A percentile compares a stretch with the other conserved stretches of the same genome.
These are phyloP conservation scores for Phaenicophaeus curvirostris DNA, from an alignment of 2,797 vertebrate species.

Conservation along the genomic window DNA sequence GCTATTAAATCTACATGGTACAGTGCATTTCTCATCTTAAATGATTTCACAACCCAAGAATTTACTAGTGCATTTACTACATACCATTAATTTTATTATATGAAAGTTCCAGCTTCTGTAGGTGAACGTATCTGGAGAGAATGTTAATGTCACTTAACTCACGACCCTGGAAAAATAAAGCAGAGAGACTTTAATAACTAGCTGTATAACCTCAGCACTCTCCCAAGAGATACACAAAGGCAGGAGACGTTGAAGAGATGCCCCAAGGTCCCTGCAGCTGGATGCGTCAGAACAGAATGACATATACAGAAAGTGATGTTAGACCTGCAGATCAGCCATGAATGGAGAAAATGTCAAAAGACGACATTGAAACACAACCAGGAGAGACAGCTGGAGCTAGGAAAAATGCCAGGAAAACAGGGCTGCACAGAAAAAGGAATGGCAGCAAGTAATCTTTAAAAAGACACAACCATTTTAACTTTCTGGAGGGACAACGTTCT, in stretches of 20 bases:
- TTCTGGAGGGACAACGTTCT: background rate
- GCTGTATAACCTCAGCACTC: background rate
- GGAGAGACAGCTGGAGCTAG: background rate
- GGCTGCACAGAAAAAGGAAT: background rate
- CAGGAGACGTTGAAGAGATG: background rate
- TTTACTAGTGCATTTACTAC: slow-evolving; percentile 7
- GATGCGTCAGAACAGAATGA: background rate
- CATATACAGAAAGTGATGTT: background rate
- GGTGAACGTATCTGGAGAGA: slow-evolving; percentile 84
- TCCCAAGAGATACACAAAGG: background rate
- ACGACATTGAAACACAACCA: background rate
- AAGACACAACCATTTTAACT: background rate
- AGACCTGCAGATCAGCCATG: background rate
- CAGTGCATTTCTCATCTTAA: background rate
- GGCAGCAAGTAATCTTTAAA: background rate
- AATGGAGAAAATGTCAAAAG: background rate
- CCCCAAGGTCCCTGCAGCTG: background rate
- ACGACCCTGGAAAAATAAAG: slow-evolving; percentile 74
- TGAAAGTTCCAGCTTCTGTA: slow-evolving; percentile 90
- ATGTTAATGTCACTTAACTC: slow-evolving; percentile 82
- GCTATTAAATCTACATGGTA: background rate
- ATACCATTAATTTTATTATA: slow-evolving; percentile 92
- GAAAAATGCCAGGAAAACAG: background rate
- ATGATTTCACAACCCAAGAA: background rate
- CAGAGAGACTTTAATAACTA: background rate